Evolutionary conservation across 2,113 vertebrate genomes (phyloP), one percentile per base, ranked within the genome.

Genomic region (Heterochromis multidens): DNA sequence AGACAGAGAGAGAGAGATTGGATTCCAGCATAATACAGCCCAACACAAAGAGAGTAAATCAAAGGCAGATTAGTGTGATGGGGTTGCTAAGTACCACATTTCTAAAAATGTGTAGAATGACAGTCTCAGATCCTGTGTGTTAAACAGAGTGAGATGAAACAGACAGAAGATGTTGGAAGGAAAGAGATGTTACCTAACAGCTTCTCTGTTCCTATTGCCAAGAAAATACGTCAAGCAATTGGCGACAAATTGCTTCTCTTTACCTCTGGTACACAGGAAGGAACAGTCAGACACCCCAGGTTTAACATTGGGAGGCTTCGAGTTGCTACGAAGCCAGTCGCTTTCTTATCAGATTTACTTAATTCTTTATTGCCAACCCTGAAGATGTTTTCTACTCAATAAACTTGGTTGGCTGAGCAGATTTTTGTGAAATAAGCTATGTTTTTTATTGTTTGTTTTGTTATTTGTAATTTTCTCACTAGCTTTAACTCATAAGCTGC

Each of bases 171-270:
- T 77, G 74, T 88, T 82, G 72, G 82, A 91, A 77, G 65, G 54
- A 88, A 63, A 86, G 58, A 88, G 65, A 88, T 86, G 85, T 89
- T 90, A 83, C 84, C 85, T 80, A 89, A 92, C 88, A 77, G 74
- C 67, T 81, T 80, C 82, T 88, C 83, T 86, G 57, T 82, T 89
- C 27, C 74, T 84, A 84, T 80, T 81, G 31, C 80, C 86, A 72
- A 90, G 91, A 94, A 83, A 90, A 87, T 79, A 90, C 60, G 19
- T 86, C 31, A 80, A 77, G 88, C 70, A 85, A 85, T 88, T 57
- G 25, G 79, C 17, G 65, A 90, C 90, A 90, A 89, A 93, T 92
- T 87, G 88, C 80, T 62, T 80, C 31, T 84, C 80, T 89, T 91
- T 92, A 81, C 83, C 58, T 86, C 57, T 78, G 67, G 29, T 88